phyloP scores from a whole-genome alignment of 2,888 invertebrate species.

The Latrodectus elegans region DNA sequence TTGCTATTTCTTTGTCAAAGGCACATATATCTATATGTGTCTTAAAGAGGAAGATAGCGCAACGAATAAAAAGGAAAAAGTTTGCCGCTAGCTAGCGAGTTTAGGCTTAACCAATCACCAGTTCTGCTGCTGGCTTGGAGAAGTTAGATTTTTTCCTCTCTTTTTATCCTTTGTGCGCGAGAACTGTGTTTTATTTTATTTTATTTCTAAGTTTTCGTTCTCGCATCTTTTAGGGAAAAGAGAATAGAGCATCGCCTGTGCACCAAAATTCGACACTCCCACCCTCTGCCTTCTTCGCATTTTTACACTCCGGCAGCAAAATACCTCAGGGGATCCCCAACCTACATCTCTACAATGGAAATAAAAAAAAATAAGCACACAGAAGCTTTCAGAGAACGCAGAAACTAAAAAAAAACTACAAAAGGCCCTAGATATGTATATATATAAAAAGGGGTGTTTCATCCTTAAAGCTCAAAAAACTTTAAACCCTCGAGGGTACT shows the following conservation, averaged over 20 bases:
- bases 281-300: conserved; percentile 34
- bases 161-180: conserved; percentile 22
- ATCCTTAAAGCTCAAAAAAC: conserved; percentile 37
- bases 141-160: conserved; percentile 11
- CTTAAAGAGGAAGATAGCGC: conserved; percentile 26
- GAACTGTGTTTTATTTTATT: conserved; percentile 35
- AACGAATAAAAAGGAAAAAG: conserved; percentile 58
- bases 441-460: conserved; percentile 52
- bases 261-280: conserved; percentile 1
- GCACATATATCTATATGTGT: conserved; percentile 52
- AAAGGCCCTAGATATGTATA: conserved; percentile 62
- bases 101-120: conserved; percentile 64
- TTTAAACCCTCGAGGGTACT: conserved; percentile 62
- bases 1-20: conserved; percentile 65
- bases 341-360: conserved; percentile 9
- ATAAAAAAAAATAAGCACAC: conserved; percentile 20
- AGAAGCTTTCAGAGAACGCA: conserved; percentile 8
- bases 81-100: conserved; percentile 62
- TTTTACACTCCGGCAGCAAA: conserved; percentile 40
- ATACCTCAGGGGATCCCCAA: conserved; percentile 62
- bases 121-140: conserved; percentile 47
- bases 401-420: conserved; percentile 49
- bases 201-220: conserved; percentile 30
- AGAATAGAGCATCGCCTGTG: conserved; percentile 45
- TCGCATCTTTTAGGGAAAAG: conserved; percentile 61